phyloP scores from a whole-genome alignment of 2,888 invertebrate genomes.

The Drosophila cyrtoloma region DNA sequence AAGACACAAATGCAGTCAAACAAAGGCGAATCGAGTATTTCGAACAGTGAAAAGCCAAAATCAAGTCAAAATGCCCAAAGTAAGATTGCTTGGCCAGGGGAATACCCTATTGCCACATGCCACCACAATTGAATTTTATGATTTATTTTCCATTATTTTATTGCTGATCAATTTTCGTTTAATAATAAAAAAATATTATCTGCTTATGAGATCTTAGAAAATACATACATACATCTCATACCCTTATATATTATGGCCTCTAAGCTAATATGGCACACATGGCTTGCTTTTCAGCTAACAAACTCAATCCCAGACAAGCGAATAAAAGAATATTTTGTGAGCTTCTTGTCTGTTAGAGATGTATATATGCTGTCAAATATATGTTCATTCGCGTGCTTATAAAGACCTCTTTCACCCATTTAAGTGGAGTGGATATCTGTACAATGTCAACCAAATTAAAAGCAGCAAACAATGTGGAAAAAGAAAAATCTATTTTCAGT shows the following conservation, averaged over 20 bases:
- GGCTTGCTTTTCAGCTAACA: neutral
- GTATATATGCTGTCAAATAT: neutral
- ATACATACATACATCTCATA: neutral
- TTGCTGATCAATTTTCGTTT: neutral
- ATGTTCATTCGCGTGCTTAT: neutral
- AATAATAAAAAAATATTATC: neutral
- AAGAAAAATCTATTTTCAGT: conserved; percentile 72
- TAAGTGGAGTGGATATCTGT: conserved; percentile 8
- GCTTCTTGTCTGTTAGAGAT: neutral
- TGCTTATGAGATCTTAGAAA: neutral
- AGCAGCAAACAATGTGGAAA: conserved; percentile 40
- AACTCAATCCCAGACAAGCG: neutral
- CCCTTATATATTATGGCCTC: neutral
- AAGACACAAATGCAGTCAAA: conserved; percentile 21
- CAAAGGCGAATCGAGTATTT: conserved; percentile 27
- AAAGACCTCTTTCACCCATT: neutral
- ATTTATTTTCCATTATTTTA: neutral
- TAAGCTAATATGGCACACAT: neutral
- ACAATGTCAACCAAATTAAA: conserved; percentile 26
- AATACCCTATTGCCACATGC: neutral
- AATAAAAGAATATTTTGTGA: neutral
- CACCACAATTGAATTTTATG: neutral
- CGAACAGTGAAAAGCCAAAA: conserved; percentile 6
- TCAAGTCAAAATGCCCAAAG: neutral
- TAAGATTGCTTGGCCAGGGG: neutral